Conservation (phyloP, 2,797 vertebrate species). For the Ptychadena robeensis region DNA sequence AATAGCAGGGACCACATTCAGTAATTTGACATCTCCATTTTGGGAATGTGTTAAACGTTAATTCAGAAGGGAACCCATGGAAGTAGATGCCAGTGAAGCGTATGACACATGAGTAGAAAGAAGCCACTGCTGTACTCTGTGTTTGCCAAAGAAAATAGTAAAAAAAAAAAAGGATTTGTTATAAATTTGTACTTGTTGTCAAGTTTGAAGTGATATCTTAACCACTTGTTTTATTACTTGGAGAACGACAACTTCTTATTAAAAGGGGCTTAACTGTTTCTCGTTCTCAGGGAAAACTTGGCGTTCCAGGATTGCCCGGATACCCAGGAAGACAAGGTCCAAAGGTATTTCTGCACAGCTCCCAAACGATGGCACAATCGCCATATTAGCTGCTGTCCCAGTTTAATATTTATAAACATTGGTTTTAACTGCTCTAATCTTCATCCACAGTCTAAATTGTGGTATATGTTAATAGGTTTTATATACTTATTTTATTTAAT, state of each 20-base stretch:
- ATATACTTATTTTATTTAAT: not conserved
- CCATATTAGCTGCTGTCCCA: too few species aligned
- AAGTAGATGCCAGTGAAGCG: not conserved
- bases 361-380: not conserved
- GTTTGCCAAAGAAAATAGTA: not conserved
- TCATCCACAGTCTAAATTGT: too few species aligned
- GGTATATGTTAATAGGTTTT: too few species aligned
- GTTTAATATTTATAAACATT: too few species aligned
- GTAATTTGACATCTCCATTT: not conserved
- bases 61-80: not conserved
- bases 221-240: not conserved
- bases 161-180: not conserved
- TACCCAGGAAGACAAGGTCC: conserved; percentile 97
- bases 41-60: not conserved
- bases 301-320: conserved; percentile 93
- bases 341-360: conserved; percentile 79
- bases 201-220: too few species aligned
- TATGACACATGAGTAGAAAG: not conserved
- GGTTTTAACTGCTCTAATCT: too few species aligned
- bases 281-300: conserved; percentile 89
- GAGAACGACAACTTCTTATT: not conserved
- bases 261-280: not conserved
- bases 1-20: not conserved
- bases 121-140: not conserved
- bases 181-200: too few species aligned